Base-by-base conservation (phyloP, 1,140 invertebrate genomes). In the Fopius arisanus region DNA sequence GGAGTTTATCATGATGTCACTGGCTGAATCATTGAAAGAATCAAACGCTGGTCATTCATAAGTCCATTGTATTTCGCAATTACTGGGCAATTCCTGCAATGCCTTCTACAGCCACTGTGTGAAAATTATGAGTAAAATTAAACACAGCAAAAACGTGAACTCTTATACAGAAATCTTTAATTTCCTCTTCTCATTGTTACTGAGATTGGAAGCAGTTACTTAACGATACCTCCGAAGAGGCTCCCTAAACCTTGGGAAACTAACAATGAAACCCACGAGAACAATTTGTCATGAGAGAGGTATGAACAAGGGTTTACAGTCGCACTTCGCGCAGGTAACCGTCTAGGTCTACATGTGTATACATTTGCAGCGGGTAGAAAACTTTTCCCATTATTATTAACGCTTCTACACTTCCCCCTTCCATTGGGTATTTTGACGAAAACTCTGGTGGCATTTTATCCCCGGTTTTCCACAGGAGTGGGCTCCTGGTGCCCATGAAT, bases 301-400 rank as follows among this genome's bases (percentile, higher is more conserved):
- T 66, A 62, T 65, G 66, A 51, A 71, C 21, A 71, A 26, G 26
- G 33, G 26, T 19, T 59, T 51, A 48, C 26, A 21, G 43, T 48
- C 43, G 14, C 51, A 48, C 48, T 62, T 62, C 14, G 40, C 48
- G 48, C 37, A 26, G 41, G 59, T 48, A 72, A 59, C 31, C 28
- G 14, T 23, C 29, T 59, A 51, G n/a, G 26, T 69, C 10, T 70
- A 19, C 54, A 70, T 62, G 54, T 69, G 43, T 31, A 51, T 51
- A n/a, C 41, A 28, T 51, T 48, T 51, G 16, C 26, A 48, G 29
- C 54, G 31, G 51, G 28, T 33, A 70, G 28, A 70, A 70, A 81
- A 82, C 62, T 81, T 82, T 81, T 77, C 76, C 78, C 81, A 82
- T 82, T 82, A 82, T 82, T 82, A 80, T 82, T 82, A 82, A 82